Base-by-base conservation (phyloP, 1,140 invertebrate species). In the Scylla paramamosain region DNA sequence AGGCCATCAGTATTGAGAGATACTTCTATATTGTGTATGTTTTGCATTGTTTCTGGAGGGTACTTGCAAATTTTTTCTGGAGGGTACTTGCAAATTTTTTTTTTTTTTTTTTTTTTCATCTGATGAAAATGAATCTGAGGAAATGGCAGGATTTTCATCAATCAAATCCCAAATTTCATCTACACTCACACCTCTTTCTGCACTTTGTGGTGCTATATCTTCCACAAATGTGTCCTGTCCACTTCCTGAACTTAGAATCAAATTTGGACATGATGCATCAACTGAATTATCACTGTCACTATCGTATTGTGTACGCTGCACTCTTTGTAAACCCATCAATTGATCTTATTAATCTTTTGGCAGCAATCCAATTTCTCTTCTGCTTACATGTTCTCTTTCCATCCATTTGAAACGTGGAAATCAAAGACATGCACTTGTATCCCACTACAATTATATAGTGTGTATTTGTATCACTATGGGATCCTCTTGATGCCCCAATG, bases 1-100 rank as follows among this genome's bases (percentile, higher is more conserved):
- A 89, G 39, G 87, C 87, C 87, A 89, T 89, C 87, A 89, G 32
- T 89, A 89, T 89, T 89, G 39, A 89, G 83, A 25, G 83, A 84
- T 25, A 84, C 4, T 84, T 84, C 6, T 84, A 84, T 84, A 32
- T 84, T 84, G 20, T 20, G n/a, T 84, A 25, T 84, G 83, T 84
- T 84, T n/a, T 84, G 83, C 25, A 8, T 84, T 7, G 20, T 84
- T 84, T 84, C 83, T 84, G 83, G 83, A 84, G 83, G 83, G 83
- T 84, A 84, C 83, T 84, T 84, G 6, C 31, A 28, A 84, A 84
- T 8, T n/a, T n/a, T 84, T 32, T 32, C 31, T 32, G 31, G n/a
- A 84, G 31, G n/a, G n/a, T 32, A 84, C 83, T 84, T 84, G 83
- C 83, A n/a, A 84, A 25, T 8, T 32, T n/a, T n/a, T n/a, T n/a